Percentiles rank a stretch among this genome's conserved stretches.
phyloP scores from a whole-genome alignment of 2,113 vertebrate species.

The Dipodomys stephensi region DNA sequence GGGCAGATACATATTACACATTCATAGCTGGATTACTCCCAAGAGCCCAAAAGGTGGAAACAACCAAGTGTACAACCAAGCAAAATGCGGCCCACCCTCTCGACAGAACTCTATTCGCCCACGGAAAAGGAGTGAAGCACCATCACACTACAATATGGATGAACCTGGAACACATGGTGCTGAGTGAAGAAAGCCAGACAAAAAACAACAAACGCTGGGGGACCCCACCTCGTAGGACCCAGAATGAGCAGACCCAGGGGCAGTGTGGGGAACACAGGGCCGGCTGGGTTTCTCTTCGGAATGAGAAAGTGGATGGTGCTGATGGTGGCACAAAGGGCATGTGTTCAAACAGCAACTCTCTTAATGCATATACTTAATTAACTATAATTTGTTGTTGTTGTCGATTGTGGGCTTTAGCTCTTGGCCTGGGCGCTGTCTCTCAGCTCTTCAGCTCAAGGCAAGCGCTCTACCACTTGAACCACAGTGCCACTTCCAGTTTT shows the following conservation, averaged over 20 bases:
- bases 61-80: background rate
- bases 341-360: background rate
- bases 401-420: too few relatives aligned
- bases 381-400: background rate
- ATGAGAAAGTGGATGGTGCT: too few relatives aligned
- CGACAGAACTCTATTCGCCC: background rate
- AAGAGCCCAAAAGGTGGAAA: background rate
- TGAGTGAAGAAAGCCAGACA: background rate
- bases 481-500: too few relatives aligned
- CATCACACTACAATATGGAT: too few relatives aligned
- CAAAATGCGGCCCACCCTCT: background rate
- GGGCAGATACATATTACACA: background rate
- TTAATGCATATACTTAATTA: too few relatives aligned
- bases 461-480: too few relatives aligned
- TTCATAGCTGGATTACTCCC: background rate
- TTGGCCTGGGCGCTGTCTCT: too few relatives aligned
- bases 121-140: background rate
- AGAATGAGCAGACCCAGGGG: too few relatives aligned
- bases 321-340: background rate
- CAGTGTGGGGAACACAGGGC: too few relatives aligned
- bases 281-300: rapidly evolving
- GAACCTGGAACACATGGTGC: background rate
- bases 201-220: too few relatives aligned
- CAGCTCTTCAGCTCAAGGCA: too few relatives aligned
- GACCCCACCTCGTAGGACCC: too few relatives aligned